These are phyloP conservation scores for Selenia dentaria DNA, from an alignment of 2,888 invertebrate species.

Conservation along the genomic window DNA sequence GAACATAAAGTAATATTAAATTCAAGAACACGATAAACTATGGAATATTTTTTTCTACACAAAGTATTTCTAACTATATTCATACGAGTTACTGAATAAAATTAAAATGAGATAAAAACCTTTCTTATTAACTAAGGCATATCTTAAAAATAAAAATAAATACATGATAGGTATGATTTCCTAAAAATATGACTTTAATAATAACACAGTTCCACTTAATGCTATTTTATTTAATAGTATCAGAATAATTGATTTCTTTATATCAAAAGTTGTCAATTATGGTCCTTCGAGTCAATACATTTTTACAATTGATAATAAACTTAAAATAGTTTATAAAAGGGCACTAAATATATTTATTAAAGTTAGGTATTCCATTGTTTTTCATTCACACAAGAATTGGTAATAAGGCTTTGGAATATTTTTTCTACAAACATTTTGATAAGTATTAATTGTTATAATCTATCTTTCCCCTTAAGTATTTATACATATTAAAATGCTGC, in stretches of 20 bases:
- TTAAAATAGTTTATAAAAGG: too few species aligned
- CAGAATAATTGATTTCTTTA: background rate
- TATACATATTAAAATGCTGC: too few species aligned
- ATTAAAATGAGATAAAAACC: constrained; percentile 12
- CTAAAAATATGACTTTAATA: constrained; percentile 18
- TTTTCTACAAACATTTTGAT: too few species aligned
- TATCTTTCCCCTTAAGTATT: too few species aligned
- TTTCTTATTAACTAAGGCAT: constrained; percentile 24
- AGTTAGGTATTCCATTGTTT: too few species aligned
- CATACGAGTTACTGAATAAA: too few species aligned
- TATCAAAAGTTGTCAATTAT: background rate
- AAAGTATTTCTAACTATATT: constrained; percentile 13
- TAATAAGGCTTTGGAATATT: too few species aligned
- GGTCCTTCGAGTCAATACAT: background rate
- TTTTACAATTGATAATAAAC: too few species aligned
- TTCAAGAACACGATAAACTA: too few species aligned
- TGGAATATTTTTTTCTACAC: constrained; percentile 19
- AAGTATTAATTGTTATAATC: too few species aligned
- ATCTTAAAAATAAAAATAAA: constrained; percentile 39
- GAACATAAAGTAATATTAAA: background rate
- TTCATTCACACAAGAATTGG: too few species aligned
- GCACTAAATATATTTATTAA: too few species aligned
- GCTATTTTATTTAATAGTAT: background rate
- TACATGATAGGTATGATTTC: constrained; percentile 30
- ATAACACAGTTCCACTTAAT: background rate